These are phyloP conservation scores for Bradynema listronoti DNA, from an alignment of 1,140 invertebrate genomes.

Conservation along the genomic window DNA sequence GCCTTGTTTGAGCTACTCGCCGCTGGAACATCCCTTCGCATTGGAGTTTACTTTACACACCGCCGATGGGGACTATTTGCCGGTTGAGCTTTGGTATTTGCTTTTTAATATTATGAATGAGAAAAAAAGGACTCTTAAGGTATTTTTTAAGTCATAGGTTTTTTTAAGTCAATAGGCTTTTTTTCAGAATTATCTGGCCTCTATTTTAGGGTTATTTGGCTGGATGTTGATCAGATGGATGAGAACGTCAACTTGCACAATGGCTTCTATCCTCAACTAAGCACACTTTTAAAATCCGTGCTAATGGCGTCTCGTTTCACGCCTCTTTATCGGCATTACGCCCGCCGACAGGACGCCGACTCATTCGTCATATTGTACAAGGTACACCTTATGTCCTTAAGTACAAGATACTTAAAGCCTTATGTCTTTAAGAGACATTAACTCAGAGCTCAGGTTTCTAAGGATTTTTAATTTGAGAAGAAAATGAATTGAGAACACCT, in stretches of 20 bases:
- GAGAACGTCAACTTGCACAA: slow-evolving; percentile 21
- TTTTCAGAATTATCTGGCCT: not conserved
- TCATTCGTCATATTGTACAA: slow-evolving; percentile 44
- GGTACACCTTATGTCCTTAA: slow-evolving; percentile 20
- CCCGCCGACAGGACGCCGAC: slow-evolving; percentile 34
- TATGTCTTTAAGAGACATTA: too few relatives aligned
- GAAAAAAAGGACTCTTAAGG: not conserved
- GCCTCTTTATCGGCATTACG: slow-evolving; percentile 42
- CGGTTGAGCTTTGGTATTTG: slow-evolving; percentile 32
- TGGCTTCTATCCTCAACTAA: slow-evolving; percentile 39
- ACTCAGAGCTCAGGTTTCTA: too few relatives aligned
- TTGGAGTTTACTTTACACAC: slow-evolving; percentile 45
- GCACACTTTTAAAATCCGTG: slow-evolving; percentile 33
- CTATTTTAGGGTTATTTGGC: slow-evolving; percentile 21
- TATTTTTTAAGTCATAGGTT: not conserved
- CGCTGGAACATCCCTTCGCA: slow-evolving; percentile 15
- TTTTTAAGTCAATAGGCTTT: not conserved
- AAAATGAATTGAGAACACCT: slow-evolving; percentile 31
- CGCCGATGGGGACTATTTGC: slow-evolving; percentile 39
- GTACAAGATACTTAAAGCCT: not conserved
- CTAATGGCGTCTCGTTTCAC: slow-evolving; percentile 39
- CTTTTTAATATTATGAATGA: slow-evolving; percentile 13
- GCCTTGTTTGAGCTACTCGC: slow-evolving; percentile 36
- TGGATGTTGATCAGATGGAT: slow-evolving; percentile 28
- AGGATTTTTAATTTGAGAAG: slow-evolving; percentile 25